Base-by-base conservation (phyloP, 2,888 invertebrate species). In the Apodemia mormo region DNA sequence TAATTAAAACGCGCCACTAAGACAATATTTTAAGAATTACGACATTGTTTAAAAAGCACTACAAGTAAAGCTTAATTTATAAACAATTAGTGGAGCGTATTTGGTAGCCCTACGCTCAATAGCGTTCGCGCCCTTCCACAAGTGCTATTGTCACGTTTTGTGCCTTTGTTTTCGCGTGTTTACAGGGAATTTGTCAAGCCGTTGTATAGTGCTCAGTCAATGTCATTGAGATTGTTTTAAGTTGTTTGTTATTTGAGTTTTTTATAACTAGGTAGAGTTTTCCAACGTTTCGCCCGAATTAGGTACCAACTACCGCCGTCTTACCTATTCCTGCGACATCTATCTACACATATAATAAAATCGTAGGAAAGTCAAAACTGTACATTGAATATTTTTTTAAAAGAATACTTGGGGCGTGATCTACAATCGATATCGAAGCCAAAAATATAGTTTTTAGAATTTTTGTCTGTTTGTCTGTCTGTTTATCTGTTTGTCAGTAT, bases 151-250 rank as follows among this genome's bases (percentile, higher is more conserved):
- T 71, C 72, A 65, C 71, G 75, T 87, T 88, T 80, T 76, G 78
- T 78, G 76, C 80, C 78, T 77, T 76, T 83, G 77, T 79, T 79
- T 85, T 84, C 86, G 85, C 82, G 78, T 86, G 85, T 87, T 87
- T 83, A 79, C 81, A 79, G 77, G 83, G 79, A 79, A 75, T 79
- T 79, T 79, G 79, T 82, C 84, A 58, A 66, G 65, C 54, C 87
- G 86, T 85, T 86, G 84, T 84, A 80, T 77, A 84, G 85, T 78
- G 78, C 80, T 85, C 77, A 78, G 81, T 84, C 85, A 84, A 81
- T 80, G 81, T 85, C 85, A 78, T 80, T 74, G 73, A 76, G 74
- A 77, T 76, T 73, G 74, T 78, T 80, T 80, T 79, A 80, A 81
- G 72, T 77, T 76, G 79, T 81, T 81, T 80, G 65, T 77, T 75